A percentile compares a stretch with the other conserved stretches of the same genome.
Conservation (phyloP, 2,797 vertebrate genomes). For the Platyrinchus mystaceus region DNA sequence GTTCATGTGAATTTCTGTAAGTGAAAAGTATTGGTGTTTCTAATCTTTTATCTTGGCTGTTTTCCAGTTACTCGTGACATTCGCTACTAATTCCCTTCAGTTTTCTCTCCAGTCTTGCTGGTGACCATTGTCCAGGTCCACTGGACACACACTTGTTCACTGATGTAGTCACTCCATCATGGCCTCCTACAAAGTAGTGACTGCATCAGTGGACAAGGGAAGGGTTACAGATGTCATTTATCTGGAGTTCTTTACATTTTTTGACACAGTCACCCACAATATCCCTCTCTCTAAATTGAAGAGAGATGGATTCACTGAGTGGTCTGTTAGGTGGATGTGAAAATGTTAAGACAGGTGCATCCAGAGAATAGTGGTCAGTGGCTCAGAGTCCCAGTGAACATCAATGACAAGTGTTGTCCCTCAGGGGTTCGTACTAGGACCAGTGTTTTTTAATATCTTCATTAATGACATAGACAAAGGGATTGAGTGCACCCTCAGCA, state of each 20-base stretch:
- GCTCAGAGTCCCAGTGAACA: background rate
- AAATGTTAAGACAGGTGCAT: rapidly evolving
- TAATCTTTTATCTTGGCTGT: background rate
- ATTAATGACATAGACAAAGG: background rate
- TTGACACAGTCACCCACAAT: background rate
- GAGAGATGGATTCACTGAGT: background rate
- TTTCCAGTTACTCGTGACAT: background rate
- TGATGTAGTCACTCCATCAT: background rate
- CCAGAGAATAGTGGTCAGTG: rapidly evolving
- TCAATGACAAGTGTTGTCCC: background rate
- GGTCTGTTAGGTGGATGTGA: background rate
- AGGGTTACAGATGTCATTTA: background rate
- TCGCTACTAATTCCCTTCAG: background rate
- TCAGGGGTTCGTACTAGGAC: background rate
- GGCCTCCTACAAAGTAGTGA: rapidly evolving
- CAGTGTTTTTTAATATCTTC: background rate
- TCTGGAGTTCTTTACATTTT: background rate
- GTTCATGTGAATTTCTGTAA: background rate
- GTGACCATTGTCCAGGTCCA: background rate
- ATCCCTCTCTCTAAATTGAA: background rate
- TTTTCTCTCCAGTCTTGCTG: background rate
- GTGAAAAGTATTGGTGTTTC: background rate
- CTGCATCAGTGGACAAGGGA: background rate
- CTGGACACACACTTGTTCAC: background rate
- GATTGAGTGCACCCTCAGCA: rapidly evolving